Base-by-base conservation (phyloP, 2,888 invertebrate species). In the Lasioglossum oenotherae region DNA sequence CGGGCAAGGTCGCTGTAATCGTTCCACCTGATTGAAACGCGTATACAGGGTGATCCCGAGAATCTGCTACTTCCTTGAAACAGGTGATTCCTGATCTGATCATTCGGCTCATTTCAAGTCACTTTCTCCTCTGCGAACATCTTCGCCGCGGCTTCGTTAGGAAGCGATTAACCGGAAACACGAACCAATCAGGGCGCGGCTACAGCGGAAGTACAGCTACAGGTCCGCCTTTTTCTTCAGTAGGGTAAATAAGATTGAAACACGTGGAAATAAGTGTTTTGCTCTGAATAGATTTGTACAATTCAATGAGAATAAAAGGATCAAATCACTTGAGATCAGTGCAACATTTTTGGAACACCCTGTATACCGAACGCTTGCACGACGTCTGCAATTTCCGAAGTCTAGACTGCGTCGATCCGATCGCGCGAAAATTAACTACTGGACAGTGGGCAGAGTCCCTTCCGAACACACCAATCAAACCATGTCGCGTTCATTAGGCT, bases 1-100 rank as follows among this genome's bases (percentile, higher is more conserved):
- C 79, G 27, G 44, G 12, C 5, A 23, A 16, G 14, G 41, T 46
- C 46, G 67, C 35, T 49, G 67, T 77, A 77, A 77, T 69, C 77
- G 64, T 31, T 35, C 46, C 38, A 67, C 12, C n/a, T 77, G 67
- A 49, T 67, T 67, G n/a, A 41, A 64, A n/a, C 53, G n/a, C 8
- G 53, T n/a, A n/a, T 53, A 53, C n/a, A 53, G n/a, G 53, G 53
- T 53, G 53, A 3, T 4, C 3, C 3, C 23, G n/a, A 53, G n/a
- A 53, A 53, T n/a, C 0, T n/a, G 3, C 53, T n/a, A 10, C 10
- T 53, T n/a, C 53, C 23, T n/a, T 3, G 53, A n/a, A n/a, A 53
- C n/a, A 23, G 49, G 2, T 53, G 53, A 49, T 53, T 53, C n/a
- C 10, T 10, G 10, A 53, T 1, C 0, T 8, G 53, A 19, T 49